A percentile compares a stretch with the other conserved stretches of the same genome.
These are phyloP conservation scores for Bombus superbus DNA, from an alignment of 1,140 invertebrate genomes.

Conservation along the genomic window DNA sequence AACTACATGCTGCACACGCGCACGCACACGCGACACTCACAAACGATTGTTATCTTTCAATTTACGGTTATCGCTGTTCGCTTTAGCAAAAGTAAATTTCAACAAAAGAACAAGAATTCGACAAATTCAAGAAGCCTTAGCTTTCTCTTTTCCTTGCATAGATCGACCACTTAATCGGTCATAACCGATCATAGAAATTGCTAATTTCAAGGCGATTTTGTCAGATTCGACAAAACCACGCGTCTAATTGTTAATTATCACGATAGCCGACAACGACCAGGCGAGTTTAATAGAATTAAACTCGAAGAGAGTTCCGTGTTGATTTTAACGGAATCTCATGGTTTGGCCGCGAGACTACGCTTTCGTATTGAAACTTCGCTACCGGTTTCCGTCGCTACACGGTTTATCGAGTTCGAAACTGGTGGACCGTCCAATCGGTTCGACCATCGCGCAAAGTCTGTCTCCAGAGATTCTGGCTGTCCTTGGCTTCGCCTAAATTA, in stretches of 20 bases:
- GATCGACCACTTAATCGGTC: neutral
- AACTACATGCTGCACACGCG: too few relatives aligned
- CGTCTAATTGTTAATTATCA: slow-evolving; percentile 11
- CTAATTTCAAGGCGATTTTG: too few relatives aligned
- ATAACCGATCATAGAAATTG: too few relatives aligned
- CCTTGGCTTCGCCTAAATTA: slow-evolving; percentile 70
- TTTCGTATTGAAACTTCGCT: slow-evolving; percentile 59
- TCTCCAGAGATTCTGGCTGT: slow-evolving; percentile 63
- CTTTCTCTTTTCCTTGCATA: neutral
- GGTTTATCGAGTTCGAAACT: slow-evolving; percentile 70
- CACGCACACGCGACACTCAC: too few relatives aligned
- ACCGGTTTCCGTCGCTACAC: slow-evolving; percentile 36
- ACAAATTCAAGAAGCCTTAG: neutral
- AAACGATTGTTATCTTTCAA: neutral
- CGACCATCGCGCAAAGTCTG: slow-evolving; percentile 58
- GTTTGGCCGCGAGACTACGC: slow-evolving; percentile 6
- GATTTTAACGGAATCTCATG: slow-evolving; percentile 67
- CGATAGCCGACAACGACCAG: neutral
- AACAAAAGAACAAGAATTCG: neutral
- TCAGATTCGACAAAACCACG: neutral
- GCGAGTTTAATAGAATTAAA: slow-evolving; percentile 63
- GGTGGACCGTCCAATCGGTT: slow-evolving; percentile 59
- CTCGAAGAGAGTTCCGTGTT: slow-evolving; percentile 59
- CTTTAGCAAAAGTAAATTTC: neutral
- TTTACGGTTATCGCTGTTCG: neutral